phyloP scores from a whole-genome alignment of 2,888 invertebrate species.

The Trichopoda pennipes region DNA sequence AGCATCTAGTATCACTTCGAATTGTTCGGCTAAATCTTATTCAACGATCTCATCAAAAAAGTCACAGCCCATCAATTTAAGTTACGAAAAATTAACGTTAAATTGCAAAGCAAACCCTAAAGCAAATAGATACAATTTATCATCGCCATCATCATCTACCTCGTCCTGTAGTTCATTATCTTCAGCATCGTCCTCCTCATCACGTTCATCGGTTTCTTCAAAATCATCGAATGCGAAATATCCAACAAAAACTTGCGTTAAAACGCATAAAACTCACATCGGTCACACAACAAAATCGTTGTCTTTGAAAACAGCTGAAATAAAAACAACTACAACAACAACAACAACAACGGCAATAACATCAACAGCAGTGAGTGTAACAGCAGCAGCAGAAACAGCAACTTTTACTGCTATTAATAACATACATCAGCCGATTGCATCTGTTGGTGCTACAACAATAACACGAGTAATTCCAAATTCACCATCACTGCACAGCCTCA shows the following conservation, averaged over 20 bases:
- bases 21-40: slow-evolving; percentile 68
- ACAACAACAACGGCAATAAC: background rate
- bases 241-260: slow-evolving; percentile 55
- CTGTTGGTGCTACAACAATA: slow-evolving; percentile 58
- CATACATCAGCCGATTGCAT: slow-evolving; percentile 44
- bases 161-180: slow-evolving; percentile 62
- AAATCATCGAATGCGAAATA: slow-evolving; percentile 44
- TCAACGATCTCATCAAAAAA: slow-evolving; percentile 74
- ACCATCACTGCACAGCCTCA: slow-evolving; percentile 75
- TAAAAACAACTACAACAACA: slow-evolving; percentile 14
- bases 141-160: slow-evolving; percentile 60
- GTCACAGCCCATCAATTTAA: slow-evolving; percentile 65
- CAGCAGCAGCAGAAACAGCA: background rate
- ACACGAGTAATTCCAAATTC: slow-evolving; percentile 76
- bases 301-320: slow-evolving; percentile 6
- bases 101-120: slow-evolving; percentile 41
- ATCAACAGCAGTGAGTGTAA: background rate
- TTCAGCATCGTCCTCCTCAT: slow-evolving; percentile 40
- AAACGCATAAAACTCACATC: slow-evolving; percentile 52
- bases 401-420: background rate
- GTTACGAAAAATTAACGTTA: slow-evolving; percentile 40
- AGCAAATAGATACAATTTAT: slow-evolving; percentile 71
- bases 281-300: slow-evolving; percentile 58
- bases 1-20: slow-evolving; percentile 77
- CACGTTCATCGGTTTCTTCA: slow-evolving; percentile 41